phyloP scores from a whole-genome alignment of 1,140 invertebrate species.

The Leptestheria dahalacensis region DNA sequence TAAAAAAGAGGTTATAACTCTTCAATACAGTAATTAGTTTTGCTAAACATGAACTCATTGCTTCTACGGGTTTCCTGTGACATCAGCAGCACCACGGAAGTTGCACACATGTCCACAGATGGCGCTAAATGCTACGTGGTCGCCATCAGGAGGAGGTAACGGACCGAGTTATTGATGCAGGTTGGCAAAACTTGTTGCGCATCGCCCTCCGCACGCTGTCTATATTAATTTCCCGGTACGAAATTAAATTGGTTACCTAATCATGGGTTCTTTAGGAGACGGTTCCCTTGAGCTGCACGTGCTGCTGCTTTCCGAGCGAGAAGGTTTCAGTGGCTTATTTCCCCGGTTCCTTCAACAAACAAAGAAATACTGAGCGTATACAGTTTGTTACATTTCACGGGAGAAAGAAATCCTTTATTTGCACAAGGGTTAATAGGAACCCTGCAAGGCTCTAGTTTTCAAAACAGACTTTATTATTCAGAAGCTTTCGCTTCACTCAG shows the following conservation, averaged over 20 bases:
- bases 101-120: no score
- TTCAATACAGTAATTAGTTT: no score
- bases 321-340: slow-evolving; percentile 11
- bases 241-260: slow-evolving; percentile 1
- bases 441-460: neutral
- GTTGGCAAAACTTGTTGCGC: no score
- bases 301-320: slow-evolving; percentile 28
- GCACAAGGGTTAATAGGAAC: neutral
- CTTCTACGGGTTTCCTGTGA: no score
- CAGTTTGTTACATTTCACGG: neutral
- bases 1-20: no score
- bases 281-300: slow-evolving; percentile 50
- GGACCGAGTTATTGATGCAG: no score
- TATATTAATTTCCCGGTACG: no score
- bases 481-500: neutral
- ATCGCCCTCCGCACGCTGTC: no score
- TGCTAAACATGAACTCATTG: no score
- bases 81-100: no score
- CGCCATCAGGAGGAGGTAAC: no score
- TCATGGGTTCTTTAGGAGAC: slow-evolving; percentile 25
- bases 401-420: neutral
- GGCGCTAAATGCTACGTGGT: no score
- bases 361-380: neutral
- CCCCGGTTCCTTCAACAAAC: neutral
- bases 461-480: neutral